These are phyloP conservation scores for Vipera latastei DNA, from an alignment of 2,797 vertebrate species.

Conservation along the genomic window DNA sequence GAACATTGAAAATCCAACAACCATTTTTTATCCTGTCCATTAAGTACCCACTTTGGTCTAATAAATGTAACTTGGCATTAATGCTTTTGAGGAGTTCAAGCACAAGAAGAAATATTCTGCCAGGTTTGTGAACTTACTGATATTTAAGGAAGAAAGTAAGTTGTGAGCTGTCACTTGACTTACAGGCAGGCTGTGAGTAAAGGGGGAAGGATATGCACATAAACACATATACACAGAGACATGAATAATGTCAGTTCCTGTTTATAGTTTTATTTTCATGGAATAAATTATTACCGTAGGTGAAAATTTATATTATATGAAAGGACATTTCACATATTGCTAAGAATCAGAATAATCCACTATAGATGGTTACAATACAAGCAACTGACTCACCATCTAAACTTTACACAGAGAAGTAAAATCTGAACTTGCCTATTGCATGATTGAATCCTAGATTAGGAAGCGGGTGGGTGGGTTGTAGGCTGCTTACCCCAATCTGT, in stretches of 20 bases:
- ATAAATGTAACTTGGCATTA: slow-evolving; percentile 38
- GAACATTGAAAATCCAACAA: slow-evolving; percentile 46
- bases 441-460: neutral
- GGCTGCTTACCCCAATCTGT: neutral
- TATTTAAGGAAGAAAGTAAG: neutral
- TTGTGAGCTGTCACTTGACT: neutral
- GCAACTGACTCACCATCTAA: neutral
- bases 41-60: slow-evolving; percentile 34
- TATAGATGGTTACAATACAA: neutral
- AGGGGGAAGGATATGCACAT: neutral
- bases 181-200: neutral
- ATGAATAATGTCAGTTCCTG: neutral
- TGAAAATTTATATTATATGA: neutral
- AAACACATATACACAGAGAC: neutral
- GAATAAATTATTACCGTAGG: neutral
- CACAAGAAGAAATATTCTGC: neutral
- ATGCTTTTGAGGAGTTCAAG: slow-evolving; percentile 27
- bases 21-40: slow-evolving; percentile 32
- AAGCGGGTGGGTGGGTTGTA: neutral
- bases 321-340: neutral
- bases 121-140: slow-evolving; percentile 2
- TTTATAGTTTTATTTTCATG: neutral
- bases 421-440: neutral
- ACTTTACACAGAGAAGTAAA: neutral
- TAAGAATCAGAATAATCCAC: neutral